Evolutionary conservation across 2,113 vertebrate genomes (phyloP).

Genomic region (Emydura subglobosa): DNA sequence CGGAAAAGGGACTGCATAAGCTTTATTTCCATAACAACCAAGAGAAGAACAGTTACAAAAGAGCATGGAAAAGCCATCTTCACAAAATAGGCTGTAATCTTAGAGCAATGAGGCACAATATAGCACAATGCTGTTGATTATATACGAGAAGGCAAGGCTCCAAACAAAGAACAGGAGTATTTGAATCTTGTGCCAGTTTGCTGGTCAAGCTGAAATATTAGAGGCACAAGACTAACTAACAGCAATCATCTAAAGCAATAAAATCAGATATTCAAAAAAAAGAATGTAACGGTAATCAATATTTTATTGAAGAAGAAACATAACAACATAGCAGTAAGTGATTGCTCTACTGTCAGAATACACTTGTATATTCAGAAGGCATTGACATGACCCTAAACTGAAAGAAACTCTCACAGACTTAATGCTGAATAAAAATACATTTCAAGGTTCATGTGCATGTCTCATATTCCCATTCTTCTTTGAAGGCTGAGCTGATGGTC

Average conservation of each 20-base stretch:
- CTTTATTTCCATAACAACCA: slow-evolving; percentile 79
- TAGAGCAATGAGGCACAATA: slow-evolving; percentile 45
- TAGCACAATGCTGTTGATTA: slow-evolving; percentile 56
- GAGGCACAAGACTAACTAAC: slow-evolving; percentile 5
- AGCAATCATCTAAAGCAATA: neutral
- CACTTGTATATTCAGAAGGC: neutral
- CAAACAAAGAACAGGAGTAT: slow-evolving; percentile 14
- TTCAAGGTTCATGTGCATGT: neutral
- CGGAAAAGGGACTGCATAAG: slow-evolving; percentile 37
- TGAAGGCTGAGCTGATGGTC: accelerated
- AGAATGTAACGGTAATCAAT: neutral
- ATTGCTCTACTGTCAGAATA: neutral
- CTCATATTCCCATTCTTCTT: neutral
- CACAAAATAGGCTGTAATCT: slow-evolving; percentile 72
- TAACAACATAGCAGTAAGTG: neutral
- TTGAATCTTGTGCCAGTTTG: neutral
- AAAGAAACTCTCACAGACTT: neutral
- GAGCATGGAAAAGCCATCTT: slow-evolving; percentile 63
- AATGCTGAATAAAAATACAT: neutral
- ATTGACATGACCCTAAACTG: neutral
- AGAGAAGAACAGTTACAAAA: slow-evolving; percentile 71
- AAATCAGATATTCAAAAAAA: slow-evolving; percentile 18
- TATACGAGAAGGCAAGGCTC: slow-evolving; percentile 54
- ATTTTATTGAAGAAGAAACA: neutral
- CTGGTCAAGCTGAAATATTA: slow-evolving; percentile 33